A percentile compares a stretch with the other conserved stretches of the same genome.
Evolutionary conservation across 2,888 invertebrate species (phyloP).

Genomic region (Hylaea fasciaria): DNA sequence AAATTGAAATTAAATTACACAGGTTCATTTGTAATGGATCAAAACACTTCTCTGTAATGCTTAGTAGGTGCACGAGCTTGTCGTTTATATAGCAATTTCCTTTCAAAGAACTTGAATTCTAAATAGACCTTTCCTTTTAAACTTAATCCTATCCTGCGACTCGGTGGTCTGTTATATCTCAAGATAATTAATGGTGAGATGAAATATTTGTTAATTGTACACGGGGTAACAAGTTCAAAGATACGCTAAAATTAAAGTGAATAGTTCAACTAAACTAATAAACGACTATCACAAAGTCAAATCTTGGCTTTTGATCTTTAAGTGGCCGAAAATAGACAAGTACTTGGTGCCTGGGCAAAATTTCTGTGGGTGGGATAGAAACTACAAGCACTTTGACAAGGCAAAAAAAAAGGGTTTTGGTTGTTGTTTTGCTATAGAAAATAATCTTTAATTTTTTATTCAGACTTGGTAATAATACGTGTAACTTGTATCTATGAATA

Average conservation of each 20-base stretch:
- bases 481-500: conserved; percentile 11
- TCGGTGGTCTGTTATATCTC: conserved; percentile 7
- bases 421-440: too few relatives aligned
- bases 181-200: background rate
- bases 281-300: conserved; percentile 11
- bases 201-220: background rate
- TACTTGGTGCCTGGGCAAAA: conserved; percentile 20
- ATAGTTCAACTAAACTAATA: conserved; percentile 10
- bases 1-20: too few relatives aligned
- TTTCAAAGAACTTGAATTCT: too few relatives aligned
- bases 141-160: too few relatives aligned
- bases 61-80: too few relatives aligned
- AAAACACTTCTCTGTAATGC: background rate
- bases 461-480: conserved; percentile 4
- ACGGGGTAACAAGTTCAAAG: background rate
- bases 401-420: background rate
- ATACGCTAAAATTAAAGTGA: conserved; percentile 1
- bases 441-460: background rate
- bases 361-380: conserved; percentile 12
- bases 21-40: too few relatives aligned
- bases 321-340: conserved; percentile 19
- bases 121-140: too few relatives aligned
- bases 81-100: too few relatives aligned
- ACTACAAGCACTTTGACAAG: background rate
- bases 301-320: conserved; percentile 20